These are phyloP conservation scores for Megaceryle torquata DNA, from an alignment of 2,113 vertebrate species.

Conservation along the genomic window DNA sequence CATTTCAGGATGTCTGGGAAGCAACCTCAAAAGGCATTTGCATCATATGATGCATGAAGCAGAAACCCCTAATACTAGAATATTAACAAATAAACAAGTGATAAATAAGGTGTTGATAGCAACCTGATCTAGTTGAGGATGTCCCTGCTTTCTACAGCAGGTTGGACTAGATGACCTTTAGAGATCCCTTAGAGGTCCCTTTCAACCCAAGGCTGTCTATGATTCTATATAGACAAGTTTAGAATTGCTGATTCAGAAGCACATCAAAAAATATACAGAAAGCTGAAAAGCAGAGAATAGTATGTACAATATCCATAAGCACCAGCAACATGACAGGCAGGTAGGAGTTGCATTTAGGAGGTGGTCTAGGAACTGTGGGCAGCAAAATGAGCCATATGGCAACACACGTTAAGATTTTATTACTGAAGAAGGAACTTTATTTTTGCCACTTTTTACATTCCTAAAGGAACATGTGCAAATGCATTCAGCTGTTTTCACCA, in stretches of 20 bases:
- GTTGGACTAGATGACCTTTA: too few relatives aligned
- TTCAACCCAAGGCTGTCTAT: too few relatives aligned
- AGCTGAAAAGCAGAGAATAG: not conserved
- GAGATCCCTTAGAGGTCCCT: too few relatives aligned
- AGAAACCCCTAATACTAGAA: not conserved
- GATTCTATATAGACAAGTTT: not conserved
- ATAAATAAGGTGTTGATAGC: not conserved
- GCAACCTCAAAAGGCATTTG: not conserved
- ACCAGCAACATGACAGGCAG: not conserved
- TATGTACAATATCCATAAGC: not conserved
- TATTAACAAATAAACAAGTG: not conserved
- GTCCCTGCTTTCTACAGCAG: too few relatives aligned
- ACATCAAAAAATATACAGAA: not conserved
- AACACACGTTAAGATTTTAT: not conserved
- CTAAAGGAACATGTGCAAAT: not conserved
- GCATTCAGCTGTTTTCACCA: not conserved
- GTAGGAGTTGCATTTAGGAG: not conserved
- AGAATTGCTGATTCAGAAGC: not conserved
- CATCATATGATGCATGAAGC: not conserved
- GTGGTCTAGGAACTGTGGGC: not conserved
- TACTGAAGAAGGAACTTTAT: not conserved
- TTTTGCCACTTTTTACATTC: not conserved
- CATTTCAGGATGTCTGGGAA: not conserved
- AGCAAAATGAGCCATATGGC: not conserved
- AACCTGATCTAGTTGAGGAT: too few relatives aligned